A percentile compares a stretch with the other conserved stretches of the same genome.
Evolutionary conservation across 2,113 vertebrate genomes (phyloP).

Genomic region (Daphoenositta chrysoptera): DNA sequence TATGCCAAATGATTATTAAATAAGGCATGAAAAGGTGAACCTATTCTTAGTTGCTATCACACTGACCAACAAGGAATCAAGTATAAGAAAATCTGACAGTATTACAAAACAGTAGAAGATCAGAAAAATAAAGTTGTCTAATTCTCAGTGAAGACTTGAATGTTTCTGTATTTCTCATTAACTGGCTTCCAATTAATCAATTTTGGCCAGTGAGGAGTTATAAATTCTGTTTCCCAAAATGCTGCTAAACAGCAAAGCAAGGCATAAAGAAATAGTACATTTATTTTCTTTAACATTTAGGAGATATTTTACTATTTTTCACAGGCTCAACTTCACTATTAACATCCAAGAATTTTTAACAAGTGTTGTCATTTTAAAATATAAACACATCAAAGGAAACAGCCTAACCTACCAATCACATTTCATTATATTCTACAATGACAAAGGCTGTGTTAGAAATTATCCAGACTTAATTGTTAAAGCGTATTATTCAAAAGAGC

Average conservation of each 20-base stretch:
- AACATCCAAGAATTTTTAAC: not conserved
- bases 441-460: not conserved
- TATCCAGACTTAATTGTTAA: not conserved
- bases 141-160: not conserved
- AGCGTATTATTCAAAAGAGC: not conserved
- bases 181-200: not conserved
- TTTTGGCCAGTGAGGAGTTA: not conserved
- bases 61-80: not conserved
- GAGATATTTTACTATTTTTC: not conserved
- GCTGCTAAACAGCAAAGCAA: not conserved
- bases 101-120: not conserved
- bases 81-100: not conserved
- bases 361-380: not conserved
- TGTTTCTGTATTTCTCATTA: not conserved
- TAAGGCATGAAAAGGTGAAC: not conserved
- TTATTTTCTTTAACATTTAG: not conserved
- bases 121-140: not conserved
- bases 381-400: not conserved
- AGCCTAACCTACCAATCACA: not conserved
- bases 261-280: not conserved
- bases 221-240: not conserved
- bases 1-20: not conserved
- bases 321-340: not conserved
- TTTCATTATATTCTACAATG: not conserved
- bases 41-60: not conserved